Conservation (phyloP, 2,113 vertebrate genomes). For the Prietella phreatophila region DNA sequence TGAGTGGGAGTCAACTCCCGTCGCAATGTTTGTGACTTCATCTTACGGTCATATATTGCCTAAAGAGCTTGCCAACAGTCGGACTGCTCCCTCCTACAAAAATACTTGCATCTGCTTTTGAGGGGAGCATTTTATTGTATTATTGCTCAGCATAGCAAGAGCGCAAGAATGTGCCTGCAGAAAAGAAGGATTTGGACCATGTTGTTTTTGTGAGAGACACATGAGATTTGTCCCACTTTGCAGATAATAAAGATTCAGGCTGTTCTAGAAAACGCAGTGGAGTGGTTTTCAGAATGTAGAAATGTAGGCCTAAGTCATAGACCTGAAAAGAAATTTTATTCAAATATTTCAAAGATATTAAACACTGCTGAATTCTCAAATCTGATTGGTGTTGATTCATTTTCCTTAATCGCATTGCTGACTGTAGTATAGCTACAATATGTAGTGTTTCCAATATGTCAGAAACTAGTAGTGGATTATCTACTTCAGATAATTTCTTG, state of each 20-base stretch:
- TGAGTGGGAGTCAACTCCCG: conserved; percentile 74
- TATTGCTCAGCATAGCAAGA: conserved; percentile 25
- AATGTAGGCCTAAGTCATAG: neutral
- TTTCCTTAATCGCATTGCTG: neutral
- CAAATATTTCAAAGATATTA: neutral
- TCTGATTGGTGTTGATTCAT: neutral
- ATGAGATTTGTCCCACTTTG: neutral
- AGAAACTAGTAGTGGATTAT: neutral
- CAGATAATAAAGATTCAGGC: neutral
- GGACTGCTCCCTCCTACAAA: conserved; percentile 68
- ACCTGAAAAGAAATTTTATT: neutral
- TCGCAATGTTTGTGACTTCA: conserved; percentile 76
- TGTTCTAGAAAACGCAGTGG: neutral
- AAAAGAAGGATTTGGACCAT: conserved; percentile 11
- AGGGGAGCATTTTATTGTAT: conserved; percentile 56
- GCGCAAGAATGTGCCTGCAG: conserved; percentile 37
- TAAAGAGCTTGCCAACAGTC: conserved; percentile 62
- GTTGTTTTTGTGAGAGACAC: neutral
- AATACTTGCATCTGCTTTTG: conserved; percentile 74
- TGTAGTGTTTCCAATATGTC: neutral
- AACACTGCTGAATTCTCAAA: neutral
- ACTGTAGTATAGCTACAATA: neutral
- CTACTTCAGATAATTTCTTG: neutral
- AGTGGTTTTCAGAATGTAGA: neutral
- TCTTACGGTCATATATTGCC: conserved; percentile 68